Evolutionary conservation across 2,888 invertebrate species (phyloP).

Genomic region (Perizoma affinitatum): DNA sequence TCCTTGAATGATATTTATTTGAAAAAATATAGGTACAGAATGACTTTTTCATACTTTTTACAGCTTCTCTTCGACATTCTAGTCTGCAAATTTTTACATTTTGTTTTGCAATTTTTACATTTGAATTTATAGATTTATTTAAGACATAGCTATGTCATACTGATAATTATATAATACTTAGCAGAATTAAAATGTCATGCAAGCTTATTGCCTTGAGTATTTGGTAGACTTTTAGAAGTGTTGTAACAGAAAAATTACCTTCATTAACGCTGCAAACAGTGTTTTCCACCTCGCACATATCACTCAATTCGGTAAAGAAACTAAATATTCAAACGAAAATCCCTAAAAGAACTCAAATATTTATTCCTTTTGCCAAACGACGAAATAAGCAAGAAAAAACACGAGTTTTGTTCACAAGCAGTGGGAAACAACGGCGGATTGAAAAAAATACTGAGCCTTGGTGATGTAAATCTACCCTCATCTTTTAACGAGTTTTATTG

Average conservation of each 20-base stretch:
- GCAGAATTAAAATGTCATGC: too few species aligned
- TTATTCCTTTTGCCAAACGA: slow-evolving; percentile 13
- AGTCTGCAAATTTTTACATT: too few species aligned
- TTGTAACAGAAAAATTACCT: slow-evolving; percentile 4
- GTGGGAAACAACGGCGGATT: slow-evolving; percentile 6
- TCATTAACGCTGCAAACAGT: slow-evolving; percentile 3
- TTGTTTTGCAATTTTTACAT: too few species aligned
- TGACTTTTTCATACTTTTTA: too few species aligned
- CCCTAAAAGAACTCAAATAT: slow-evolving; percentile 15
- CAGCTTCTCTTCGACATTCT: too few species aligned
- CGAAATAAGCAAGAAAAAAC: slow-evolving; percentile 19
- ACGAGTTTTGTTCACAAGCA: slow-evolving; percentile 11
- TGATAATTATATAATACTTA: too few species aligned
- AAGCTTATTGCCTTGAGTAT: too few species aligned
- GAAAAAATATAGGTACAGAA: too few species aligned
- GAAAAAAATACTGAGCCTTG: not conserved
- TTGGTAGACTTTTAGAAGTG: too few species aligned
- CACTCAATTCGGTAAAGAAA: slow-evolving; percentile 19
- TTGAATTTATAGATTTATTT: too few species aligned
- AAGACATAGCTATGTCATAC: too few species aligned
- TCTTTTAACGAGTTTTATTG: slow-evolving; percentile 18
- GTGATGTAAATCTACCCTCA: slow-evolving; percentile 20
- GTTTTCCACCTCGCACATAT: slow-evolving; percentile 22
- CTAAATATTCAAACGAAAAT: slow-evolving; percentile 14
- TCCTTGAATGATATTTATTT: too few species aligned